Evolutionary conservation across 2,888 invertebrate species (phyloP).

Genomic region (Leucozona laternaria): DNA sequence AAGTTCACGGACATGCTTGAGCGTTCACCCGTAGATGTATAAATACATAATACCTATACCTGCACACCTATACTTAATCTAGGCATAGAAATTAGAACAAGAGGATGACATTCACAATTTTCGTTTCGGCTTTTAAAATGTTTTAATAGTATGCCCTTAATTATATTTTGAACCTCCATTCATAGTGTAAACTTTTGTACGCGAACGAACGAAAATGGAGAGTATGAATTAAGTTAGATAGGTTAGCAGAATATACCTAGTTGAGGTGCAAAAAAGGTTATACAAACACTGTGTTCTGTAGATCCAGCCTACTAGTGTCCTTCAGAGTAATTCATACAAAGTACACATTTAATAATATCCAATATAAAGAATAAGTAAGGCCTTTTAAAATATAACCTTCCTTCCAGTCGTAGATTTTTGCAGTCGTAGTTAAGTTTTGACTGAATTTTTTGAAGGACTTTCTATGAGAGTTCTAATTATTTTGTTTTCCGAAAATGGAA

Average conservation of each 20-base stretch:
- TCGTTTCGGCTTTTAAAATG: constrained; percentile 42
- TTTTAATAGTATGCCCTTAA: constrained; percentile 63
- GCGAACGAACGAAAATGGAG: neutral
- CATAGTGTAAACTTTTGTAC: neutral
- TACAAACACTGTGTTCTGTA: neutral
- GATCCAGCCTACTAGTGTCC: constrained; percentile 1
- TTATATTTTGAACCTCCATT: constrained; percentile 52
- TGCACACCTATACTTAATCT: neutral
- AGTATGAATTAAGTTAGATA: constrained; percentile 16
- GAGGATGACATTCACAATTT: constrained; percentile 59
- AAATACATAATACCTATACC: neutral
- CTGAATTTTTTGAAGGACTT: neutral
- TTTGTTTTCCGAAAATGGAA: too few species aligned
- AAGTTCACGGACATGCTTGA: constrained; percentile 71
- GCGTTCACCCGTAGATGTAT: constrained; percentile 64
- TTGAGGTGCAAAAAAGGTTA: neutral
- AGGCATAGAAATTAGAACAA: constrained; percentile 56
- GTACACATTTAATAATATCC: neutral
- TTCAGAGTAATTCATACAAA: neutral
- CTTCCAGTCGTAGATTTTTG: neutral
- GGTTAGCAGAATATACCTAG: neutral
- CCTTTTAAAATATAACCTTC: constrained; percentile 1
- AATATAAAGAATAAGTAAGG: neutral
- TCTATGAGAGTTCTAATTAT: too few species aligned
- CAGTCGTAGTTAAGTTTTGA: neutral